Evolutionary conservation across 2,797 vertebrate genomes (phyloP).

Genomic region (Spinus pinus): DNA sequence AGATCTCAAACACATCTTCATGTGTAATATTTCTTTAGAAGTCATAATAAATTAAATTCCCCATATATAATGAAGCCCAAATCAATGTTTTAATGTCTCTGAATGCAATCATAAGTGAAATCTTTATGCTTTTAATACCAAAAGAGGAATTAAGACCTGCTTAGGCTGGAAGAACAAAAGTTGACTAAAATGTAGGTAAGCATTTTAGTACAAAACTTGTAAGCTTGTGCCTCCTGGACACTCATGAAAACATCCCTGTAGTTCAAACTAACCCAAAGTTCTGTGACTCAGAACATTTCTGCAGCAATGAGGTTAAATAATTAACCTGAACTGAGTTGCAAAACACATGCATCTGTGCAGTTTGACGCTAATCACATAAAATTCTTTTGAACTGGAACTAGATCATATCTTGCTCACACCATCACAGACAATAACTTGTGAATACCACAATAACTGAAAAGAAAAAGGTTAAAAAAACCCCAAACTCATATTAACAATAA

Average conservation of each 20-base stretch:
- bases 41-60: not conserved
- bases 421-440: not conserved
- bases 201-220: not conserved
- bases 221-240: not conserved
- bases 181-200: not conserved
- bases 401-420: not conserved
- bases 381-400: not conserved
- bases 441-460: not conserved
- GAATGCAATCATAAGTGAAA: not conserved
- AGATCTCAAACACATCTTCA: not conserved
- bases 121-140: not conserved
- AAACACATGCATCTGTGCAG: not conserved
- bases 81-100: not conserved
- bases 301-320: not conserved
- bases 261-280: not conserved
- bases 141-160: not conserved
- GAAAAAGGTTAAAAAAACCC: accelerated
- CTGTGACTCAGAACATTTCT: not conserved
- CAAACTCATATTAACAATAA: not conserved
- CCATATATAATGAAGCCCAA: not conserved
- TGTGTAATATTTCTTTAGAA: not conserved
- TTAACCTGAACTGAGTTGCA: not conserved
- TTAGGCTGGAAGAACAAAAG: not conserved
- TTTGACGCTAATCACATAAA: not conserved
- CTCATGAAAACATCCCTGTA: not conserved